Base-by-base conservation (phyloP, 1,140 invertebrate genomes). In the Agraylea sexmaculata region DNA sequence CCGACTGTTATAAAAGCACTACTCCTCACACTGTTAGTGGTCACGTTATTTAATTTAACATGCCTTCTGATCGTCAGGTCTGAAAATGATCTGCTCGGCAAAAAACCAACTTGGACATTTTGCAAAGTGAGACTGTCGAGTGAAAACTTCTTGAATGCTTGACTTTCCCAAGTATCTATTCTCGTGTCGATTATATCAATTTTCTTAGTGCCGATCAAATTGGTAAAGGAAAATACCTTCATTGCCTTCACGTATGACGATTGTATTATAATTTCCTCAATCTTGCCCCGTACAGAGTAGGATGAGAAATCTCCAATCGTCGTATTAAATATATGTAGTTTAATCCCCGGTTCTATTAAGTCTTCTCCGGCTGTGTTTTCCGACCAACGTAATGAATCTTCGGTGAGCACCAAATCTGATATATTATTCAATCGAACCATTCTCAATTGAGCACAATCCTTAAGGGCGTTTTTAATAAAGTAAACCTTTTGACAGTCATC, bases 121-220 rank as follows among this genome's bases (percentile, higher is more conserved):
- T 66, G 64, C 19, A 83, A 62, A 20, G 72, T 58, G 46, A 84
- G 63, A 44, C 73, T 73, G 20, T 70, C 64, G 0, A 79, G 72
- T 19, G 73, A 69, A 52, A 87, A 83, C 56, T 83, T 83, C 42
- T 85, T 86, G 49, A 87, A 83, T 2, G 80, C 74, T 54, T 84
- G 79, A 17, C 72, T 69, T 47, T 82, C 75, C 12, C 83, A 66
- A 6, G 60, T 67, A 17, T 69, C 66, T 13, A 83, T 60, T 1
- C 48, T 52, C 37, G 71, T 72, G 48, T 80, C 66, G 11, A 40
- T 52, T 19, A 77, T 53, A 46, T 69, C 60, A 32, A 78, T 60
- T 17, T 55, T 65, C 46, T 64, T 60, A n/a, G 64, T 62, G 36
- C 71, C 70, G 2, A 64, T 55, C 1, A 83, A 59, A 51, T 76